A percentile compares a stretch with the other conserved stretches of the same genome.
Evolutionary conservation across 2,113 vertebrate species (phyloP).

Genomic region (Chascanopsetta lugubris): DNA sequence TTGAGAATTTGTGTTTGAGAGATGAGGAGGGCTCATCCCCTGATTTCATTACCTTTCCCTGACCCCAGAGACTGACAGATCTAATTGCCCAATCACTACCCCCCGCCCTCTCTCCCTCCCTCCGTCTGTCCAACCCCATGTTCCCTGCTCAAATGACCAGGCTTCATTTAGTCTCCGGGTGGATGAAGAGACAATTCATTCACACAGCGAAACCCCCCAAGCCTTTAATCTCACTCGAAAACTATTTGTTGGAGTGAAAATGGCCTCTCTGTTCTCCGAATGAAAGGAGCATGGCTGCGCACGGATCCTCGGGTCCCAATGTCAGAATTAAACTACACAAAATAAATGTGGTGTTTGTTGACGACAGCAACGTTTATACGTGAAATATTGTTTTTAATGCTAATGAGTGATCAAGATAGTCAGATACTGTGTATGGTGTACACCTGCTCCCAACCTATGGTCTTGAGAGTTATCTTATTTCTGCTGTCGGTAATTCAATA

Average conservation of each 20-base stretch:
- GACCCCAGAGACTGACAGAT: slow-evolving; percentile 84
- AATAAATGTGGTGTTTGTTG: slow-evolving; percentile 23
- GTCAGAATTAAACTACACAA: slow-evolving; percentile 38
- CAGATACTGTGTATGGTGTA: no score
- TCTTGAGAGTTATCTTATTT: no score
- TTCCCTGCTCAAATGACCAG: slow-evolving; percentile 74
- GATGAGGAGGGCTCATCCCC: slow-evolving; percentile 75
- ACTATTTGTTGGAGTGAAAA: slow-evolving; percentile 73
- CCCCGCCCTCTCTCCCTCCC: slow-evolving; percentile 26
- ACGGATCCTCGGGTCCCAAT: slow-evolving; percentile 26
- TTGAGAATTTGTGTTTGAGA: slow-evolving; percentile 79
- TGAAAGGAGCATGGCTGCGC: slow-evolving; percentile 57
- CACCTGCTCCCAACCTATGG: no score
- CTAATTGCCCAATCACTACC: slow-evolving; percentile 82
- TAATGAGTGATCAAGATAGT: no score
- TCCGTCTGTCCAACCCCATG: slow-evolving; percentile 48
- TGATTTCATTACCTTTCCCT: slow-evolving; percentile 83
- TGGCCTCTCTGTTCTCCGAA: slow-evolving; percentile 65
- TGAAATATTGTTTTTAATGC: no score
- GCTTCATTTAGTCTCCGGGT: slow-evolving; percentile 68
- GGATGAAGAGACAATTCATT: slow-evolving; percentile 74
- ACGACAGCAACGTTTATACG: background rate
- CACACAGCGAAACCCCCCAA: slow-evolving; percentile 59
- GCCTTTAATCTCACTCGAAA: slow-evolving; percentile 69
- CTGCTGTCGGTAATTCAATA: no score